These are phyloP conservation scores for Catonia carolina DNA, from an alignment of 2,888 invertebrate genomes.

Conservation along the genomic window DNA sequence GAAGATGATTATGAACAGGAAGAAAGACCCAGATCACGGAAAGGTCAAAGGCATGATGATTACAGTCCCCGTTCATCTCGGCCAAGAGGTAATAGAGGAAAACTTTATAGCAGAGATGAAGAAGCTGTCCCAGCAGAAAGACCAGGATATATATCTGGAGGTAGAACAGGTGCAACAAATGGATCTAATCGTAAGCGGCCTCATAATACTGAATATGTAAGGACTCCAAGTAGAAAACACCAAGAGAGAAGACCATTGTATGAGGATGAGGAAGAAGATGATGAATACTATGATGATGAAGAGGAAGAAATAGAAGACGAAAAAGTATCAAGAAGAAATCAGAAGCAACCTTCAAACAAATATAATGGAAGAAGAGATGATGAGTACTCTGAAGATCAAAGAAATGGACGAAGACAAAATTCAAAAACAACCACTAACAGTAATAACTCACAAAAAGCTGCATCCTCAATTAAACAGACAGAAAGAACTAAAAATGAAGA, in stretches of 20 bases:
- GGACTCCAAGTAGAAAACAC: conserved; percentile 9
- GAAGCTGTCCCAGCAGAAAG: conserved; percentile 24
- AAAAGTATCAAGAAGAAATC: conserved; percentile 10
- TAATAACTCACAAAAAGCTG: not conserved
- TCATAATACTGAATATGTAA: conserved; percentile 6
- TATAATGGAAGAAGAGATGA: conserved; percentile 23
- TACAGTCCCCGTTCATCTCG: conserved; percentile 1
- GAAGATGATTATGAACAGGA: conserved; percentile 30
- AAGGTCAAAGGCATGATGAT: conserved; percentile 20
- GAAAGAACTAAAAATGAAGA: not conserved
- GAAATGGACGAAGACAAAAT: conserved; percentile 34
- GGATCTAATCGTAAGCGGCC: conserved; percentile 8
- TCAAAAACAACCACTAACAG: not conserved
- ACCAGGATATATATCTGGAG: conserved; percentile 23
- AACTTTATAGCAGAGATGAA: conserved; percentile 18
- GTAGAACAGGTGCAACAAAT: not conserved
- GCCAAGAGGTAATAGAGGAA: conserved; percentile 15
- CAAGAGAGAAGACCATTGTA: conserved; percentile 7
- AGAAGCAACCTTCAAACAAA: conserved; percentile 7
- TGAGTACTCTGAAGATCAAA: conserved; percentile 22
- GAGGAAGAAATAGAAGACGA: conserved; percentile 21
- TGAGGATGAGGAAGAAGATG: conserved; percentile 24
- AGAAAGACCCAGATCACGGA: conserved; percentile 22
- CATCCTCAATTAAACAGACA: not conserved
- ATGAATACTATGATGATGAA: conserved; percentile 23